Percentiles rank a stretch among this genome's conserved stretches.
Evolutionary conservation across 2,888 invertebrate species (phyloP).

Genomic region (Chymomyza caudatula): DNA sequence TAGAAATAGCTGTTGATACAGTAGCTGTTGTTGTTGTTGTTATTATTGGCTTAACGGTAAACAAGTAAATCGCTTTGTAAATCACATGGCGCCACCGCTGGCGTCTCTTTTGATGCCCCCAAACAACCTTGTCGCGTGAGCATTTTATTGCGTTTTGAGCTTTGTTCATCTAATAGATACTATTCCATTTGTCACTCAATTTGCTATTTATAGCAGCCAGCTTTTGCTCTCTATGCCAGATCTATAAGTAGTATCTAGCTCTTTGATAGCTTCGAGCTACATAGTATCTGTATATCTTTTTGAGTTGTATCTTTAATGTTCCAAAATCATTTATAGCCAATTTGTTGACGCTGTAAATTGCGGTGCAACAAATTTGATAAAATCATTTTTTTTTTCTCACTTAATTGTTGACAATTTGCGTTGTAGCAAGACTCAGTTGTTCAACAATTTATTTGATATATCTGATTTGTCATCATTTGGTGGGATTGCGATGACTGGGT

Average conservation of each 20-base stretch:
- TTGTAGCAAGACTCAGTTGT: constrained; percentile 24
- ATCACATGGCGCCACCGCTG: constrained; percentile 7
- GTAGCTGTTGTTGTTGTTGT: constrained; percentile 25
- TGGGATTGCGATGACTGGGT: constrained; percentile 14
- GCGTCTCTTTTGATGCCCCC: neutral
- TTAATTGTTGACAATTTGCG: constrained; percentile 55
- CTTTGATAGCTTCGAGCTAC: neutral
- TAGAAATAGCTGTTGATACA: neutral
- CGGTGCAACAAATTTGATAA: constrained; percentile 7
- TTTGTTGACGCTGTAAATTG: constrained; percentile 29
- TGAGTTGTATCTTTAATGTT: too few relatives aligned
- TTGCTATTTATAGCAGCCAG: constrained; percentile 49
- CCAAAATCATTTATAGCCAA: constrained; percentile 44
- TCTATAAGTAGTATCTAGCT: neutral
- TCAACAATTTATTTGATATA: neutral
- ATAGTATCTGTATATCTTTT: neutral
- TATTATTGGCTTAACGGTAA: constrained; percentile 17
- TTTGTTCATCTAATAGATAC: constrained; percentile 6
- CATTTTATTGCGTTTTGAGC: constrained; percentile 61
- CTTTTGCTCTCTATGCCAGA: neutral
- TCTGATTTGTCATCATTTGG: constrained; percentile 7
- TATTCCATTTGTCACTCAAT: constrained; percentile 37
- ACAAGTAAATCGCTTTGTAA: constrained; percentile 35
- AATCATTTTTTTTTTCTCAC: constrained; percentile 15
- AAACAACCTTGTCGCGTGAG: constrained; percentile 62